A percentile compares a stretch with the other conserved stretches of the same genome.
phyloP scores from a whole-genome alignment of 1,140 invertebrate species.

The Brachystomella parvula region DNA sequence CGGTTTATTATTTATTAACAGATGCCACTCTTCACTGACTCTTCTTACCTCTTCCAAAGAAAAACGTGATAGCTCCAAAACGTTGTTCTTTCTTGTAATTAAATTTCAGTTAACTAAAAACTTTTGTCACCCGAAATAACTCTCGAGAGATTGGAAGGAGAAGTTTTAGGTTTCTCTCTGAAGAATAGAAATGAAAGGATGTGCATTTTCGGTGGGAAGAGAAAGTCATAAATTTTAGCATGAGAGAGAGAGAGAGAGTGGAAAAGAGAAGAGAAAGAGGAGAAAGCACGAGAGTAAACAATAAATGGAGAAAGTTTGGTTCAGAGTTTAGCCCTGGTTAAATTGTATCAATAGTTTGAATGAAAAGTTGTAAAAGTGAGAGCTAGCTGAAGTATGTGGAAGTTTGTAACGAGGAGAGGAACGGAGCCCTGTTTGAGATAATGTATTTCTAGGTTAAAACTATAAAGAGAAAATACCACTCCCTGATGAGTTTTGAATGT shows the following conservation, averaged over 20 bases:
- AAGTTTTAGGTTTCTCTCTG: background rate
- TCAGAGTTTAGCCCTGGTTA: too few relatives aligned
- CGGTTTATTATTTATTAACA: too few relatives aligned
- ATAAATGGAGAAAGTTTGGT: background rate
- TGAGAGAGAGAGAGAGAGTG: too few relatives aligned
- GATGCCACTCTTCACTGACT: too few relatives aligned
- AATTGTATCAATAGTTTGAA: background rate
- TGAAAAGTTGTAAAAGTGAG: background rate
- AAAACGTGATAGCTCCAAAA: background rate
- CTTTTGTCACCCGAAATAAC: too few relatives aligned
- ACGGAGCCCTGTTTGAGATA: too few relatives aligned
- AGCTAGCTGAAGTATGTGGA: background rate
- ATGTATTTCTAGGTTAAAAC: too few relatives aligned
- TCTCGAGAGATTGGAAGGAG: background rate
- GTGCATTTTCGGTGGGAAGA: background rate
- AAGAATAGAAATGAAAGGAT: background rate
- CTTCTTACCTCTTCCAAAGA: too few relatives aligned
- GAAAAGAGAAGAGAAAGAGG: too few relatives aligned
- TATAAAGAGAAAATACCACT: background rate
- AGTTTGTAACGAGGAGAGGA: background rate
- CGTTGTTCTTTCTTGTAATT: background rate
- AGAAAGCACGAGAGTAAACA: background rate
- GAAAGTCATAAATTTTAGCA: background rate
- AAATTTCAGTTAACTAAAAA: conserved; percentile 5
- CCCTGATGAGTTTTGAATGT: background rate